Percentiles rank a stretch among this genome's conserved stretches.
These are phyloP conservation scores for Datnioides undecimradiatus DNA, from an alignment of 2,113 vertebrate genomes.

Conservation along the genomic window DNA sequence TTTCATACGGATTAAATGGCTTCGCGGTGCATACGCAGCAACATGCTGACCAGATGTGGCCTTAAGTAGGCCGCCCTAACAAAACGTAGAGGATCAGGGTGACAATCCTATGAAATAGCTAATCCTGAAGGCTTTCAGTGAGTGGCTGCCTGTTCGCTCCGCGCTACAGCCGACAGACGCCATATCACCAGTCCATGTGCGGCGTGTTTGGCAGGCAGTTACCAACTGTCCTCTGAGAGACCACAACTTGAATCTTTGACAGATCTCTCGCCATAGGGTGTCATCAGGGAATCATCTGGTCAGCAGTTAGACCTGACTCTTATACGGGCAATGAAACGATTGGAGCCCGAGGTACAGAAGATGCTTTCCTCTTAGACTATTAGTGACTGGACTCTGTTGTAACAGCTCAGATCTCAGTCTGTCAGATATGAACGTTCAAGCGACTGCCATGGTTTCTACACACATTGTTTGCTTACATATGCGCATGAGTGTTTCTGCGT, in stretches of 20 bases:
- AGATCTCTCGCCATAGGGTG: not conserved
- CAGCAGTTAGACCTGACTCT: constrained; percentile 4
- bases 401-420: not conserved
- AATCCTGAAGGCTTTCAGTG: constrained; percentile 54
- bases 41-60: constrained; percentile 55
- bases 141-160: constrained; percentile 34
- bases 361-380: not conserved
- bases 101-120: constrained; percentile 58
- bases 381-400: not conserved
- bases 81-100: constrained; percentile 45
- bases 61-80: constrained; percentile 42
- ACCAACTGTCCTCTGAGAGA: constrained; percentile 10
- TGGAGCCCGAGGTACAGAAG: not conserved
- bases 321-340: not conserved
- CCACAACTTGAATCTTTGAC: constrained; percentile 3
- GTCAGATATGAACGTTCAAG: not conserved
- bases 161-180: constrained; percentile 8
- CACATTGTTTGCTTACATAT: not conserved
- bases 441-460: not conserved
- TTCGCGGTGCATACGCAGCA: not conserved
- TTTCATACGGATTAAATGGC: constrained; percentile 1
- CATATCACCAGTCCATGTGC: constrained; percentile 14
- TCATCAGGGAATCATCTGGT: constrained; percentile 4
- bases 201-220: constrained; percentile 6
- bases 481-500: not conserved